Evolutionary conservation across 1,140 invertebrate species (phyloP).

Genomic region (Drosophila cardini): DNA sequence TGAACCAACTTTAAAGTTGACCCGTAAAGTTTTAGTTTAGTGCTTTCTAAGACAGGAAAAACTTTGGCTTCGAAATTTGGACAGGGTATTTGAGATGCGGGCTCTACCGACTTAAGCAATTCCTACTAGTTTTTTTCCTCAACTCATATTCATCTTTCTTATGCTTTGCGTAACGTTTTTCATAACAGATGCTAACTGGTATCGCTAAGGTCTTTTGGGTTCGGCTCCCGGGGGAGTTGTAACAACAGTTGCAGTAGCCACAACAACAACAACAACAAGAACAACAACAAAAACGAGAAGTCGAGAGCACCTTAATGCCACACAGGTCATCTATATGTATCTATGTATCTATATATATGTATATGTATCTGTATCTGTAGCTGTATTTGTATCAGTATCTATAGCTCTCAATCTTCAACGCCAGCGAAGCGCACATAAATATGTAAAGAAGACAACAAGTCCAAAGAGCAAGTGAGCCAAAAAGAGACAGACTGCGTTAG

Average conservation of each 20-base stretch:
- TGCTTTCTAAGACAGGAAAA: too few species aligned
- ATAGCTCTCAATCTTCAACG: slow-evolving; percentile 53
- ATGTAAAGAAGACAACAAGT: slow-evolving; percentile 46
- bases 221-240: slow-evolving; percentile 63
- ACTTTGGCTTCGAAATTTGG: not conserved
- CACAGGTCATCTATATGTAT: slow-evolving; percentile 69
- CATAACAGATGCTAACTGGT: slow-evolving; percentile 59
- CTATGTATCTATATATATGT: slow-evolving; percentile 25
- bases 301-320: slow-evolving; percentile 51
- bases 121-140: not conserved
- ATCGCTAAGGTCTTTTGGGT: slow-evolving; percentile 47
- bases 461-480: not conserved
- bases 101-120: not conserved
- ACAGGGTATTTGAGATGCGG: not conserved
- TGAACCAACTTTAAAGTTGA: too few species aligned
- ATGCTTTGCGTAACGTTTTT: slow-evolving; percentile 47
- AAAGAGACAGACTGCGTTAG: slow-evolving; percentile 2
- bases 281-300: slow-evolving; percentile 32
- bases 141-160: slow-evolving; percentile 14
- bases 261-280: slow-evolving; percentile 20
- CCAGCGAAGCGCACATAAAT: slow-evolving; percentile 69
- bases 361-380: slow-evolving; percentile 12
- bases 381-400: slow-evolving; percentile 38
- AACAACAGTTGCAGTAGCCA: slow-evolving; percentile 63
- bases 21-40: too few species aligned